phyloP scores from a whole-genome alignment of 2,797 vertebrate species.

The Enteromius argenteus region DNA sequence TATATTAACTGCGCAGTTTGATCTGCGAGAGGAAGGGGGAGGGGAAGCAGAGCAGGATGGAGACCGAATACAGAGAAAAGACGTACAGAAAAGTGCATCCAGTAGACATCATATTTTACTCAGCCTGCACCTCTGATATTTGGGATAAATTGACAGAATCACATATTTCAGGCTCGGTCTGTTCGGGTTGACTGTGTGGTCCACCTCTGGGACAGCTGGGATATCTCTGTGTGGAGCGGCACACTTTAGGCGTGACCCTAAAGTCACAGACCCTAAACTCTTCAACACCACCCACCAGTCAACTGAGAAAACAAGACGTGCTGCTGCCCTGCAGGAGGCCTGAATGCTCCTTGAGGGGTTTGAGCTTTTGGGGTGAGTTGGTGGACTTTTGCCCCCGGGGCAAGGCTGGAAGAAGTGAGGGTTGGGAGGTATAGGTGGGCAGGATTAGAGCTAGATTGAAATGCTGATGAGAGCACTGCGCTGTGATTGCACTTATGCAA shows the following conservation, averaged over 20 bases:
- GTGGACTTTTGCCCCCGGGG: constrained; percentile 61
- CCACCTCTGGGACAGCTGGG: constrained; percentile 40
- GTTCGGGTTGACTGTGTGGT: constrained; percentile 36
- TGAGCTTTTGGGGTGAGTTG: constrained; percentile 50
- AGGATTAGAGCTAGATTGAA: constrained; percentile 67
- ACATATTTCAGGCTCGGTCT: neutral
- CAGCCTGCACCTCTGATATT: neutral
- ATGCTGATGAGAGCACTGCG: constrained; percentile 66
- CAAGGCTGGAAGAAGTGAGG: constrained; percentile 58
- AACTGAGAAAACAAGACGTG: constrained; percentile 75
- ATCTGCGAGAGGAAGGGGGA: constrained; percentile 54
- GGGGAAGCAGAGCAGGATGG: neutral
- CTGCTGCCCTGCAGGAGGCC: constrained; percentile 61
- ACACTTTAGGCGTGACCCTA: constrained; percentile 73
- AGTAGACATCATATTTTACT: neutral
- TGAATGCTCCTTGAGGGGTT: constrained; percentile 57
- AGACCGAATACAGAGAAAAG: neutral
- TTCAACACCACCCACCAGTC: constrained; percentile 67
- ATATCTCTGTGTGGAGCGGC: constrained; percentile 55
- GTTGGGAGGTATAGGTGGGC: constrained; percentile 23
- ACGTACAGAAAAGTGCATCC: neutral
- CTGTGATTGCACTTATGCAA: constrained; percentile 51
- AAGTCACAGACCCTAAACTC: constrained; percentile 56
- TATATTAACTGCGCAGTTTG: constrained; percentile 63
- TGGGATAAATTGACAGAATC: neutral